Evolutionary conservation across 2,888 invertebrate genomes (phyloP), one percentile per base, ranked within the genome.

Genomic region (Chironomus tentans): DNA sequence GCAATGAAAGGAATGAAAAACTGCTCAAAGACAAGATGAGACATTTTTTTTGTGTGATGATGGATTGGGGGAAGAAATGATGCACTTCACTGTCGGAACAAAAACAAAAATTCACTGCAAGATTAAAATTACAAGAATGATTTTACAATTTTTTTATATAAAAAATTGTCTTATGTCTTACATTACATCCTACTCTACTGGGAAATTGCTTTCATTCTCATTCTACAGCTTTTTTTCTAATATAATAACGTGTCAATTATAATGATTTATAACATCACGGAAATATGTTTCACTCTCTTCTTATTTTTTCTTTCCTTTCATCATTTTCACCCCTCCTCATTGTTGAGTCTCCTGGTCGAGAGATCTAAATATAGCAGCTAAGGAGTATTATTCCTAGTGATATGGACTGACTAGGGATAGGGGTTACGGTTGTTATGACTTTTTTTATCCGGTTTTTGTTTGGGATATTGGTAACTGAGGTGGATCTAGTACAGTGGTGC

Each of bases 201-300:
- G 56, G 7, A 56, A 56, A 56, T 56, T 38, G 15, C 50, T 56
- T 56, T 18, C 15, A n/a, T 18, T n/a, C 18, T 7, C 15, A 15
- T 56, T 50, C 50, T 50, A 50, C 18, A 38, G 56, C 18, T 65
- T 65, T 21, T 65, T 13, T 10, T 38, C 38, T 38, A 38, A 13
- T 65, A 65, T 65, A 65, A 65, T 24, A 65, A 65, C 65, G 65
- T 65, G 65, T 65, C 65, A 65, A 65, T 65, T 65, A 65, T 65
- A 65, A 65, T 65, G 65, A 65, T 65, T 65, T 65, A 65, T 65
- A 65, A 65, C 24, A 24, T 21, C 21, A 65, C 65, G 65, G 65
- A 24, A 65, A 65, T 65, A 56, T 56, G 56, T 18, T 28, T 28
- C 28, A 5, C 28, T 56, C 56, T 56, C 18, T 56, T 7, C 56